A percentile compares a stretch with the other conserved stretches of the same genome.
phyloP scores from a whole-genome alignment of 2,113 vertebrate species.

The Muscicapa adusta region DNA sequence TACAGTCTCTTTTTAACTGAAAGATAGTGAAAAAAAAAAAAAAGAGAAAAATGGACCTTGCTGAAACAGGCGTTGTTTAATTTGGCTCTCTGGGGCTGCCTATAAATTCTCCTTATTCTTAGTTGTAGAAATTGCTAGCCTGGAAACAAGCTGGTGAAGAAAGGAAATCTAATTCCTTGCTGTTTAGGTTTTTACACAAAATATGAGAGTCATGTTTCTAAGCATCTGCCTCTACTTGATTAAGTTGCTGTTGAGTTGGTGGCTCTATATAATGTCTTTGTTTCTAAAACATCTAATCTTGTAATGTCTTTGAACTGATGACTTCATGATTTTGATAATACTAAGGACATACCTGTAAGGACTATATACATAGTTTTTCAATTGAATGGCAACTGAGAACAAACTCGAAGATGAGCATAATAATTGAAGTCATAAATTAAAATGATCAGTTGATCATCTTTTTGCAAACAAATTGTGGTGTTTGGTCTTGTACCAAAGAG shows the following conservation, averaged over 20 bases:
- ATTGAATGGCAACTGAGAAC: neutral
- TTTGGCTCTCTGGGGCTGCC: conserved; percentile 29
- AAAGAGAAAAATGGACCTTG: neutral
- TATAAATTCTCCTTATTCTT: conserved; percentile 26
- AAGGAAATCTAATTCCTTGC: neutral
- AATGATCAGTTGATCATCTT: neutral
- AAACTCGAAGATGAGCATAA: neutral
- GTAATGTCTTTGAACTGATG: neutral
- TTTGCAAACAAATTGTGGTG: neutral
- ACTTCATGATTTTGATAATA: neutral
- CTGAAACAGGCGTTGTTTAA: conserved; percentile 37
- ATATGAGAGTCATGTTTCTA: neutral
- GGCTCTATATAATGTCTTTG: neutral
- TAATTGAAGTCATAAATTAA: neutral
- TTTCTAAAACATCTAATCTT: too few species aligned
- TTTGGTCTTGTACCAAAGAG: neutral
- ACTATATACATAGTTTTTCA: neutral
- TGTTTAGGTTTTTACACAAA: conserved; percentile 7
- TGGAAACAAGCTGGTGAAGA: conserved; percentile 22
- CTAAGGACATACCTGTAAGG: neutral
- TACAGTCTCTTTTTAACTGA: neutral
- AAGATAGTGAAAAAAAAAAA: neutral
- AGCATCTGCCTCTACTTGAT: neutral
- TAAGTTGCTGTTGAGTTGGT: neutral
- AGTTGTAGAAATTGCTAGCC: neutral